phyloP scores from a whole-genome alignment of 2,797 vertebrate species.

The Eupleurogrammus muticus region DNA sequence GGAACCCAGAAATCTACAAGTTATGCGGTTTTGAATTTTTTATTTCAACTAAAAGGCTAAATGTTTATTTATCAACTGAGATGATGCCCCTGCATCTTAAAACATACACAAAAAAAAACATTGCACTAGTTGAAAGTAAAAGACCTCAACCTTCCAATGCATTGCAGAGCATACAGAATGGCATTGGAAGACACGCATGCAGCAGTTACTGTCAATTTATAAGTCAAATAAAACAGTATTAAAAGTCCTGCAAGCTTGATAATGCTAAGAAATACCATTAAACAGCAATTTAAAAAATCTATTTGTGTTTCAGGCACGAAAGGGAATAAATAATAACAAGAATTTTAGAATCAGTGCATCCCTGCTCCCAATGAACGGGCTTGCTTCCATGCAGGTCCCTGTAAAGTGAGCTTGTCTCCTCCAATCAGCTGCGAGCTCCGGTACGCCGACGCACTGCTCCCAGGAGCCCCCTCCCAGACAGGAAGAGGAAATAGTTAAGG shows the following conservation, averaged over 20 bases:
- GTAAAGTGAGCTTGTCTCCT: constrained; percentile 72
- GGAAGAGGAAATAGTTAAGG: constrained; percentile 76
- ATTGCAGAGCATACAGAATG: too few species aligned
- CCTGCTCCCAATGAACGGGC: constrained; percentile 44
- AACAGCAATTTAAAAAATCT: too few species aligned
- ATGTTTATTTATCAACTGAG: not conserved
- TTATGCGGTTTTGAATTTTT: not conserved
- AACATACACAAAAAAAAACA: not conserved
- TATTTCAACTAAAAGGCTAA: not conserved
- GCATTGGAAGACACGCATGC: not conserved
- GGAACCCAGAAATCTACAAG: not conserved
- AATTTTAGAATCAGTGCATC: constrained; percentile 6
- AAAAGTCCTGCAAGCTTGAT: not conserved
- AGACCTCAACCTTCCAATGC: too few species aligned
- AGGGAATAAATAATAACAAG: too few species aligned
- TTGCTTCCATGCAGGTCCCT: constrained; percentile 43
- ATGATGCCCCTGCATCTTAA: not conserved
- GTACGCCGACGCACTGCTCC: constrained; percentile 50
- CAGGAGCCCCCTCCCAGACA: constrained; percentile 67
- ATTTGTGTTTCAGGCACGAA: too few species aligned
- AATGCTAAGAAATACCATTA: too few species aligned
- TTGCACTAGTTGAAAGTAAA: not conserved
- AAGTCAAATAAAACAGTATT: not conserved
- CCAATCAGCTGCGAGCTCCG: constrained; percentile 64
- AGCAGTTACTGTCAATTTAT: not conserved